Evolutionary conservation across 2,113 vertebrate genomes (phyloP).

Genomic region (Lutjanus erythropterus): DNA sequence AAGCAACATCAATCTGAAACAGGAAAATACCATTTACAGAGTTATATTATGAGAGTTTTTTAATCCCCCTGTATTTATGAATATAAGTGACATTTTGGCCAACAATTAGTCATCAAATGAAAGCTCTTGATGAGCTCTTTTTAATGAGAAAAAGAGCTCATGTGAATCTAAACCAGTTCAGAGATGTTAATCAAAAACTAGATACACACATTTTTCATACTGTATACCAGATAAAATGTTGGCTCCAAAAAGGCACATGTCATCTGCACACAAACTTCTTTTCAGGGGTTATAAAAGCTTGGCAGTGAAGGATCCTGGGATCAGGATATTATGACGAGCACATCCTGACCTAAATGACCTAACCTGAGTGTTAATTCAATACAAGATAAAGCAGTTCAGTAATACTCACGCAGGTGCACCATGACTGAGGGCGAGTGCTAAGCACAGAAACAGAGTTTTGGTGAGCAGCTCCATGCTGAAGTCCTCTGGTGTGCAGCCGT

Average conservation of each 20-base stretch:
- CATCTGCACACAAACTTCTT: too few species aligned
- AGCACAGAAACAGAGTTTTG: conserved; percentile 59
- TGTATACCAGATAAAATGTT: too few species aligned
- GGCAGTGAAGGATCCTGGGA: neutral
- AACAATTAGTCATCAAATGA: too few species aligned
- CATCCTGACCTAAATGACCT: neutral
- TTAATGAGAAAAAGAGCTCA: too few species aligned
- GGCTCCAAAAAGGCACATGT: too few species aligned
- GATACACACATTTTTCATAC: too few species aligned
- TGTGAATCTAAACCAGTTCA: too few species aligned
- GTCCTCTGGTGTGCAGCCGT: conserved; percentile 29
- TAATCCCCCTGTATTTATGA: neutral
- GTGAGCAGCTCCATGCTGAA: conserved; percentile 73
- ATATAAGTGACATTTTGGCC: too few species aligned
- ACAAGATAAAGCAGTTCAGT: neutral
- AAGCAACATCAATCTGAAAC: neutral
- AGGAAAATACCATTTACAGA: neutral
- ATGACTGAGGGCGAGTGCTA: conserved; percentile 44
- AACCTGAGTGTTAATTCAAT: neutral
- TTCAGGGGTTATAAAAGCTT: too few species aligned
- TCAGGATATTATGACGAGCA: neutral
- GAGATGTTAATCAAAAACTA: too few species aligned
- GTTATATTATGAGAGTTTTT: neutral
- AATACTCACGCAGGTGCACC: conserved; percentile 77
- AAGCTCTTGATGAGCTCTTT: too few species aligned